Conservation (phyloP, 53 echinoderm and acorn worm genomes). For the Antedon mediterranea region DNA sequence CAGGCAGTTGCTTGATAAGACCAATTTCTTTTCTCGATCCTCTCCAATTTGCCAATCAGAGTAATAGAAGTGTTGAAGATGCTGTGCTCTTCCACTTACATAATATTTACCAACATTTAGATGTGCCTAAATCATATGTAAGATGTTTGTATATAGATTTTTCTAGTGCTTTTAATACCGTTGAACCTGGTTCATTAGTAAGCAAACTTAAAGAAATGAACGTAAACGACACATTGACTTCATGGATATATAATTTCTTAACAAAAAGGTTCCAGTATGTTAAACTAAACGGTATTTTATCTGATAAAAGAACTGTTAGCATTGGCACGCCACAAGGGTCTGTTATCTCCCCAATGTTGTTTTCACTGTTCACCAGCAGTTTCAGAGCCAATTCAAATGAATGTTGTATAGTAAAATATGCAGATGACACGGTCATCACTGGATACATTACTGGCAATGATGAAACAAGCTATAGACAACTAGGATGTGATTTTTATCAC, state of each 20-base stretch:
- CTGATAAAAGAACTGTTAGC: too few relatives aligned
- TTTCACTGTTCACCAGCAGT: too few relatives aligned
- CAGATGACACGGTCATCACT: too few relatives aligned
- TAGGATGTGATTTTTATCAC: too few relatives aligned
- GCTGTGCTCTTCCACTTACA: conserved; percentile 8
- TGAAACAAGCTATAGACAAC: too few relatives aligned
- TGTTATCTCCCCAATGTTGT: too few relatives aligned
- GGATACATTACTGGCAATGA: too few relatives aligned
- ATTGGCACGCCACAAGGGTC: too few relatives aligned
- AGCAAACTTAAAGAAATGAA: conserved; percentile 9
- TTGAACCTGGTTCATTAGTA: conserved; percentile 2
- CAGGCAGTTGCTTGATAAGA: not conserved
- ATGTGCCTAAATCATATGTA: conserved; percentile 8
- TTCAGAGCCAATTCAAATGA: too few relatives aligned
- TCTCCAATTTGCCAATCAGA: conserved; percentile 16
- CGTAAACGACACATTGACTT: not conserved
- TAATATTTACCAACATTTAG: conserved; percentile 2
- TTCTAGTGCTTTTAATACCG: conserved; percentile 16
- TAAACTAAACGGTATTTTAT: not conserved
- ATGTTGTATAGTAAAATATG: too few relatives aligned
- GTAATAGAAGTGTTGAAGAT: conserved; percentile 8
- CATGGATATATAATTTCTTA: conserved; percentile 6
- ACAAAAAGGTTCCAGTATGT: not conserved
- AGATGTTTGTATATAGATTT: conserved; percentile 13
- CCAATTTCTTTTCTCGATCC: not conserved